These are phyloP conservation scores for Buathra laborator DNA, from an alignment of 2,888 invertebrate genomes.

Conservation along the genomic window DNA sequence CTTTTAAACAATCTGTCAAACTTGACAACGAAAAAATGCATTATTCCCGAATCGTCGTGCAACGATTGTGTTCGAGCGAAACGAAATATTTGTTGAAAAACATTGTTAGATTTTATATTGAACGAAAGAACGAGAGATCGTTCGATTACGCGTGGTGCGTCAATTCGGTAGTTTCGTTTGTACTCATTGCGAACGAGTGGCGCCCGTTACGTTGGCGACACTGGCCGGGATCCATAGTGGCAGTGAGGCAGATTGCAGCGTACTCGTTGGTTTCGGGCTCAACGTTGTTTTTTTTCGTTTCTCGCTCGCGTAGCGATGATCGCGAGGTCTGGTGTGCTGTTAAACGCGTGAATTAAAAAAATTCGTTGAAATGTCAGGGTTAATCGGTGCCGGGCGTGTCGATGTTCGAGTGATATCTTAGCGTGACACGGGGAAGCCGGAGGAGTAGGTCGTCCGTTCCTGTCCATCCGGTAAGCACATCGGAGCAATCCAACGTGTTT, in stretches of 20 bases:
- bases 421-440: constrained; percentile 47
- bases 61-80: background rate
- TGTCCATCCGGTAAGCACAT: constrained; percentile 68
- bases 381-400: constrained; percentile 62
- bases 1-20: constrained; percentile 72
- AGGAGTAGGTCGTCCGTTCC: constrained; percentile 51
- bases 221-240: constrained; percentile 58
- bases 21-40: constrained; percentile 19
- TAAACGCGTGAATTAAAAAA: constrained; percentile 28
- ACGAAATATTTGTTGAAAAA: background rate
- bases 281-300: constrained; percentile 34
- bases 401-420: constrained; percentile 58
- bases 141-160: background rate
- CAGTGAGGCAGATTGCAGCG: constrained; percentile 37
- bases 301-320: constrained; percentile 62
- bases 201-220: constrained; percentile 42
- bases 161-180: constrained; percentile 11
- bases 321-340: constrained; percentile 52
- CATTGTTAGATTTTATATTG: background rate
- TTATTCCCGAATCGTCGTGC: background rate
- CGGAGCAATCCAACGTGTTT: constrained; percentile 40
- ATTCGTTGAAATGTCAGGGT: constrained; percentile 69
- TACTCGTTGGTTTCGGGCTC: constrained; percentile 4
- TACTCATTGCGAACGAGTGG: constrained; percentile 5
- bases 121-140: background rate